Conservation (phyloP, 2,797 vertebrate genomes). For the Lutjanus argentimaculatus region DNA sequence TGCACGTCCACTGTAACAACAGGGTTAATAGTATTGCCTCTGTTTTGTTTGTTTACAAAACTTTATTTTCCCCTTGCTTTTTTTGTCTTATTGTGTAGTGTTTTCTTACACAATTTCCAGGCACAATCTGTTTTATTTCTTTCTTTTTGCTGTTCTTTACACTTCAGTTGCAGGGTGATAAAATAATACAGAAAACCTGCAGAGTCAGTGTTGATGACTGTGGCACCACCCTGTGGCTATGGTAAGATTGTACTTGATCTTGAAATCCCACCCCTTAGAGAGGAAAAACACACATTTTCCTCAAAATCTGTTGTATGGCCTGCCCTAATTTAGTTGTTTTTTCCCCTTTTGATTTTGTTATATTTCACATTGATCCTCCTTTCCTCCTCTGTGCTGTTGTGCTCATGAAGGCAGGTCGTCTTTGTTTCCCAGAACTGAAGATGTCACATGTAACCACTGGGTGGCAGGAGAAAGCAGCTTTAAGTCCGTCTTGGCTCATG, state of each 20-base stretch:
- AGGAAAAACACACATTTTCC: neutral
- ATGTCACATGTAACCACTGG: slow-evolving; percentile 46
- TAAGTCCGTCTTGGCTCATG: neutral
- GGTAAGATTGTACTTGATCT: too few relatives aligned
- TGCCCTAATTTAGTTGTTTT: fast-evolving
- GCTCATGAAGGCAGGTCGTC: neutral
- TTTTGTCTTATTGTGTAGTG: neutral
- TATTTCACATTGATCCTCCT: too few relatives aligned
- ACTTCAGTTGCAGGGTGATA: neutral
- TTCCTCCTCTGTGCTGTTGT: neutral
- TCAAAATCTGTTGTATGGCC: fast-evolving
- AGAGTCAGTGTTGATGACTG: neutral
- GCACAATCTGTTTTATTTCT: neutral
- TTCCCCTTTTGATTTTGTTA: neutral
- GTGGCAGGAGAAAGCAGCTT: slow-evolving; percentile 60
- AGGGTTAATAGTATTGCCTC: neutral
- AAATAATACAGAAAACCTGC: neutral
- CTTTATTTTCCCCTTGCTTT: neutral
- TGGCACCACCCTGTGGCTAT: slow-evolving; percentile 51
- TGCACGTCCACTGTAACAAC: neutral
- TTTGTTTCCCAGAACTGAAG: slow-evolving; percentile 30
- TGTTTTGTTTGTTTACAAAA: neutral
- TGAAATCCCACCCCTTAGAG: neutral
- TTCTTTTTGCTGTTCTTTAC: neutral
- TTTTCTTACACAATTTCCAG: neutral